phyloP scores from a whole-genome alignment of 2,113 vertebrate species.

The Rhinolophus sinicus region DNA sequence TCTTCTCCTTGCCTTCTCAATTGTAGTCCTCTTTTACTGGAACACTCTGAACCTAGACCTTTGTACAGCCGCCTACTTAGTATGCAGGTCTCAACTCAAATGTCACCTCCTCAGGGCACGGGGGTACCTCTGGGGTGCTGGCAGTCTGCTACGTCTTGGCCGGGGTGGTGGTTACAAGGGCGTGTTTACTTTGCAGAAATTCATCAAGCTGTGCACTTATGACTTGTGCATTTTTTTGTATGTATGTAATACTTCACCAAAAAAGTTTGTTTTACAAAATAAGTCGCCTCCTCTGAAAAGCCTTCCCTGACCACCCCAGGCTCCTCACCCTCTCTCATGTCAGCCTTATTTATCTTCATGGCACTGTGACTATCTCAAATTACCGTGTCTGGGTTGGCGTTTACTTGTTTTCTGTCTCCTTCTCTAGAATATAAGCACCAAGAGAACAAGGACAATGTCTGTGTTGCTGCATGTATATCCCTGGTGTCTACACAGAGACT shows the following conservation, averaged over 20 bases:
- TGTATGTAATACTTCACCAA: background rate
- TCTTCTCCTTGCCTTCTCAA: background rate
- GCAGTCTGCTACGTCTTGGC: background rate
- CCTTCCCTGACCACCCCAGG: background rate
- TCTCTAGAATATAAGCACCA: background rate
- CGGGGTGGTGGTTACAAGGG: background rate
- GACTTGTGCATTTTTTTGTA: background rate
- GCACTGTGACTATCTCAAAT: background rate
- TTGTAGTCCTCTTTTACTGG: background rate
- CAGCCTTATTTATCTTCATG: background rate
- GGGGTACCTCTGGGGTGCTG: background rate
- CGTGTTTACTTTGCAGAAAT: background rate
- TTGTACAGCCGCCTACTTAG: background rate
- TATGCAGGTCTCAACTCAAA: background rate
- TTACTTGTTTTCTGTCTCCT: background rate
- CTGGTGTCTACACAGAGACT: background rate
- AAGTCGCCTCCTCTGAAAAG: background rate
- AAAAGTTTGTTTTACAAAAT: constrained; percentile 1
- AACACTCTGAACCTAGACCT: background rate
- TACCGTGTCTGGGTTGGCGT: background rate
- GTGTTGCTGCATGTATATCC: background rate
- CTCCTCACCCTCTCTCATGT: background rate
- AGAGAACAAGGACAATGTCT: background rate
- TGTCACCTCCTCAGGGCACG: background rate
- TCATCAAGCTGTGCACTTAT: background rate